Evolutionary conservation across 2,113 vertebrate species (phyloP), one percentile per base, ranked within the genome.

Genomic region (Leiothrix lutea): DNA sequence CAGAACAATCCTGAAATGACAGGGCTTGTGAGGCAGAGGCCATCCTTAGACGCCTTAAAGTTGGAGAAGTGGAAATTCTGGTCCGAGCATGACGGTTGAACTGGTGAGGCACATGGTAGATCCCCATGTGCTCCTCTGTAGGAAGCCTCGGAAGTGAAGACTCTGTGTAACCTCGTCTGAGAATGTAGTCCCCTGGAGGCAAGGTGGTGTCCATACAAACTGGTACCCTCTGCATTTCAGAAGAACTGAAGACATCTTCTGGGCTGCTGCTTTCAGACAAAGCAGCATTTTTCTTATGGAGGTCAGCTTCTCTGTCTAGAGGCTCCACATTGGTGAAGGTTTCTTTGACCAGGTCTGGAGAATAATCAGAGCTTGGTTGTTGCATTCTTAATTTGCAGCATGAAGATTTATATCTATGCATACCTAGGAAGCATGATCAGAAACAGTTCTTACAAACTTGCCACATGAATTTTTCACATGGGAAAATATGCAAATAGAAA

Each of bases 11-110:
- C 36, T 88, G 96, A 75, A 84, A 82, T 38, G 78, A 25, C 25
- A 47, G 29, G 3, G 78, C 58, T 24, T 96, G 94, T 18, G 92
- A 95, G 17, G 97, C 62, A 22, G 97, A 97, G 33, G 96, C 53
- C n/a, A 96, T 98, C 90, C 98, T 98, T 86, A 99, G 97, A 54
- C 98, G 98, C 80, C 99, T 98, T 81, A 99, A 69, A 14, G 98
- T 99, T 36, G 99, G 98, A 54, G 98, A 99, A 5, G 98, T 99
- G 51, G 98, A 99, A 96, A 99, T 99, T 67, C 98, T 98, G 28
- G 96, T 98, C 1, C 97, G 98, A 19, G 98, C 99, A 25, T 99
- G 98, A 9, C 98, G 98, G 65, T 99, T 91, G 77, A 99, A 99
- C 86, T 98, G 98, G 85, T 98, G 98, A 6, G 97, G 91, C 4